These are phyloP conservation scores for Pampus argenteus DNA, from an alignment of 2,797 vertebrate genomes.

Conservation along the genomic window DNA sequence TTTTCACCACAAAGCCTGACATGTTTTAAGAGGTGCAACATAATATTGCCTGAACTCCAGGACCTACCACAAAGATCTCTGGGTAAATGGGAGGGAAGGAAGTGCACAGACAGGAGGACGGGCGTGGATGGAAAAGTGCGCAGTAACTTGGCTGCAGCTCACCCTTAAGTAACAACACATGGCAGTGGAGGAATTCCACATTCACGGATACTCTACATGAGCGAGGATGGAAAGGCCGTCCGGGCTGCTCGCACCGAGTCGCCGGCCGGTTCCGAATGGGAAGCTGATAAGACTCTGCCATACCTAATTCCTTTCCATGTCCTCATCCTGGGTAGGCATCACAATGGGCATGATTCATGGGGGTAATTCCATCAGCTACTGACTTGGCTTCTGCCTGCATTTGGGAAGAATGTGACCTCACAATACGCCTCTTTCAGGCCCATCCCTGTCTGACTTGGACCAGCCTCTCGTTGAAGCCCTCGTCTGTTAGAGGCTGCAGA, in stretches of 20 bases:
- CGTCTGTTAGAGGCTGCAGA: constrained; percentile 80
- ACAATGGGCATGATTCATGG: constrained; percentile 95
- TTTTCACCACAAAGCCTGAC: constrained; percentile 87
- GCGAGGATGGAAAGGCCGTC: constrained; percentile 65
- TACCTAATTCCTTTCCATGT: constrained; percentile 91
- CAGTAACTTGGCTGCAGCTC: constrained; percentile 84
- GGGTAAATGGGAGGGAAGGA: constrained; percentile 93
- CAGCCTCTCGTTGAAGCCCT: constrained; percentile 80
- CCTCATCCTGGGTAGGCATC: constrained; percentile 92
- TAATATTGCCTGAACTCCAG: constrained; percentile 89
- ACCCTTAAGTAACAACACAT: constrained; percentile 89
- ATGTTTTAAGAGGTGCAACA: constrained; percentile 90
- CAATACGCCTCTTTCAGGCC: constrained; percentile 89
- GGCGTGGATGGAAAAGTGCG: constrained; percentile 95
- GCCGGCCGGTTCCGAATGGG: constrained; percentile 80
- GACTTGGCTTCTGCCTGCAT: constrained; percentile 90
- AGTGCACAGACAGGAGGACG: constrained; percentile 93
- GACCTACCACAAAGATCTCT: constrained; percentile 92
- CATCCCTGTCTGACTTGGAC: constrained; percentile 81
- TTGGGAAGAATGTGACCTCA: constrained; percentile 89
- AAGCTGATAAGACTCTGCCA: constrained; percentile 86
- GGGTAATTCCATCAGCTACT: constrained; percentile 92
- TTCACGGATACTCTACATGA: constrained; percentile 70
- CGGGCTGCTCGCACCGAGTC: constrained; percentile 57
- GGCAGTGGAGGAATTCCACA: constrained; percentile 88